phyloP scores from a whole-genome alignment of 2,888 invertebrate genomes.

The Sarcophaga variegata region DNA sequence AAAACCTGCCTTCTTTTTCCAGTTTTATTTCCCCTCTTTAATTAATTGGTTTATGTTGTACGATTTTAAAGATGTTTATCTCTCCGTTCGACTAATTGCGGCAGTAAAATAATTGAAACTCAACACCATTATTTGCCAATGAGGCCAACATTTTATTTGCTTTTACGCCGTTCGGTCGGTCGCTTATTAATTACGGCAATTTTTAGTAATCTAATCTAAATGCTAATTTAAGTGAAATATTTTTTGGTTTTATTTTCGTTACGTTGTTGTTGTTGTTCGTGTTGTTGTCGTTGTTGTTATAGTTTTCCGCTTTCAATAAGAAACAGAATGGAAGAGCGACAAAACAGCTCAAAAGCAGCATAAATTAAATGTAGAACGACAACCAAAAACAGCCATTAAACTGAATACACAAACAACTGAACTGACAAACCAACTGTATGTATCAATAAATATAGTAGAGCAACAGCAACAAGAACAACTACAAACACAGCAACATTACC shows the following conservation, averaged over 20 bases:
- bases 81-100: slow-evolving; percentile 32
- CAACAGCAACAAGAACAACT: neutral
- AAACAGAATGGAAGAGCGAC: neutral
- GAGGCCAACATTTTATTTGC: slow-evolving; percentile 30
- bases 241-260: neutral
- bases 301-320: neutral
- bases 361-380: slow-evolving; percentile 62
- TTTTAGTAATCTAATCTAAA: slow-evolving; percentile 68
- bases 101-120: slow-evolving; percentile 50
- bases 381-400: neutral
- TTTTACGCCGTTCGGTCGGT: neutral
- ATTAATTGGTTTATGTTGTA: neutral
- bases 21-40: neutral
- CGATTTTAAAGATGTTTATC: neutral
- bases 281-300: neutral
- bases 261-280: too few relatives aligned
- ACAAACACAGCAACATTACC: slow-evolving; percentile 18
- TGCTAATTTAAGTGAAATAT: slow-evolving; percentile 63
- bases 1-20: too few relatives aligned
- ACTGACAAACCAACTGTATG: too few relatives aligned
- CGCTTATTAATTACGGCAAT: slow-evolving; percentile 65
- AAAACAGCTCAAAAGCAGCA: slow-evolving; percentile 44
- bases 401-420: too few relatives aligned
- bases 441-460: neutral
- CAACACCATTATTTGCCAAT: slow-evolving; percentile 48